These are phyloP conservation scores for Noturus placidus DNA, from an alignment of 2,113 vertebrate species.

Conservation along the genomic window DNA sequence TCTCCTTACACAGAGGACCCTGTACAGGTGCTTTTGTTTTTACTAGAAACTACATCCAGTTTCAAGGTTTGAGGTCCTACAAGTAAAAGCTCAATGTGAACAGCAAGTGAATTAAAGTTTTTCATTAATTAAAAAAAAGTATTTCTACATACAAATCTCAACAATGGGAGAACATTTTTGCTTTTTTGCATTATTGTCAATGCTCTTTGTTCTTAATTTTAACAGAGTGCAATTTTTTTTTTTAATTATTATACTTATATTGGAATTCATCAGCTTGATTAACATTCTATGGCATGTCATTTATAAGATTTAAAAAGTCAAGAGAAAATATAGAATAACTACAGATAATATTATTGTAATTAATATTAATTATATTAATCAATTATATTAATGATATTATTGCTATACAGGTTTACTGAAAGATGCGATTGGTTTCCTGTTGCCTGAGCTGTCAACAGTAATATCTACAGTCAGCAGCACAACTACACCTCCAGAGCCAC, in stretches of 20 bases:
- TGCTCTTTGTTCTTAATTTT: not conserved
- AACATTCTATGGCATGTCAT: not conserved
- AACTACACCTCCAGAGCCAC: not conserved
- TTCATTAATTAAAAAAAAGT: not conserved
- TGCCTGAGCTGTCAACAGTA: not conserved
- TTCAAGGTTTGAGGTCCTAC: not conserved
- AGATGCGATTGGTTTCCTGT: not conserved
- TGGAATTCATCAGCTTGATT: not conserved
- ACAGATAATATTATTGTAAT: not conserved
- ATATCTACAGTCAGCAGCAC: not conserved
- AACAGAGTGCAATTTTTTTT: not conserved
- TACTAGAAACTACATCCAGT: not conserved
- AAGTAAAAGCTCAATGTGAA: not conserved
- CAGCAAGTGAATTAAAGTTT: not conserved
- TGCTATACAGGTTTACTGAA: not conserved
- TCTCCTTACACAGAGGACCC: conserved; percentile 64
- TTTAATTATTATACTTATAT: not conserved
- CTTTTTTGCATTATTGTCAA: not conserved
- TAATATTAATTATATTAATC: no score
- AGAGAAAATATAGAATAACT: not conserved
- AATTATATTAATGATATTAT: not conserved
- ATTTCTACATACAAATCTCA: not conserved
- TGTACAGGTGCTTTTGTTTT: conserved; percentile 66
- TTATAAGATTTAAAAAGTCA: not conserved
- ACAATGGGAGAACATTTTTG: not conserved